phyloP scores from a whole-genome alignment of 2,888 invertebrate genomes.

The Cyclophora albipunctata region DNA sequence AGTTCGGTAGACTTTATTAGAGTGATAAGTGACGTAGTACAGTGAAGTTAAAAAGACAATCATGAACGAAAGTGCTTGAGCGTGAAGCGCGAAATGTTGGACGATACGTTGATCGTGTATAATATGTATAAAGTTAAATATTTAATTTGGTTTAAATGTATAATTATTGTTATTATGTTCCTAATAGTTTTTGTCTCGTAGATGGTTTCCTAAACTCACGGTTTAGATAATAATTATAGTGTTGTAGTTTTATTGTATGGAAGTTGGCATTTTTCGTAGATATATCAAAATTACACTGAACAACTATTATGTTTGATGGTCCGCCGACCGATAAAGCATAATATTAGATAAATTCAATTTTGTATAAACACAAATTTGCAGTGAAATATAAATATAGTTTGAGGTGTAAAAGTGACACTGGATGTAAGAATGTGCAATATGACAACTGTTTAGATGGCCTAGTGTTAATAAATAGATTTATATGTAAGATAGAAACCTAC shows the following conservation, averaged over 20 bases:
- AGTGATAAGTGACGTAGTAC: neutral
- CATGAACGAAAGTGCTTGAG: neutral
- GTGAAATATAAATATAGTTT: no score
- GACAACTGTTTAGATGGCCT: constrained; percentile 44
- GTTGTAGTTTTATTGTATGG: constrained; percentile 1
- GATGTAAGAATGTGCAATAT: constrained; percentile 55
- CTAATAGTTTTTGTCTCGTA: constrained; percentile 63
- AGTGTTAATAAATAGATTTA: constrained; percentile 41
- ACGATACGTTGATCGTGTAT: constrained; percentile 24
- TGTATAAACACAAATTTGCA: no score
- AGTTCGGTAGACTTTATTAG: no score
- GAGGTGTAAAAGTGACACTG: constrained; percentile 9
- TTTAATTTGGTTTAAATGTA: constrained; percentile 55
- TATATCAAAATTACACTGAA: constrained; percentile 9
- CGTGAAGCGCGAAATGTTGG: neutral
- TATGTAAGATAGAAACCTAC: constrained; percentile 1
- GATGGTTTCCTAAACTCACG: constrained; percentile 49
- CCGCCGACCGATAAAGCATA: no score
- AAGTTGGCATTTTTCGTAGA: constrained; percentile 16
- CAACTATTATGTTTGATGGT: neutral
- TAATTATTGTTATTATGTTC: constrained; percentile 71
- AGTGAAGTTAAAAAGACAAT: neutral
- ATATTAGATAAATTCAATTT: no score
- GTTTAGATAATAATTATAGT: constrained; percentile 20
- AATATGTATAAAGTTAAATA: constrained; percentile 54